phyloP scores from a whole-genome alignment of 2,797 vertebrate genomes.

The Crocidura indochinensis region DNA sequence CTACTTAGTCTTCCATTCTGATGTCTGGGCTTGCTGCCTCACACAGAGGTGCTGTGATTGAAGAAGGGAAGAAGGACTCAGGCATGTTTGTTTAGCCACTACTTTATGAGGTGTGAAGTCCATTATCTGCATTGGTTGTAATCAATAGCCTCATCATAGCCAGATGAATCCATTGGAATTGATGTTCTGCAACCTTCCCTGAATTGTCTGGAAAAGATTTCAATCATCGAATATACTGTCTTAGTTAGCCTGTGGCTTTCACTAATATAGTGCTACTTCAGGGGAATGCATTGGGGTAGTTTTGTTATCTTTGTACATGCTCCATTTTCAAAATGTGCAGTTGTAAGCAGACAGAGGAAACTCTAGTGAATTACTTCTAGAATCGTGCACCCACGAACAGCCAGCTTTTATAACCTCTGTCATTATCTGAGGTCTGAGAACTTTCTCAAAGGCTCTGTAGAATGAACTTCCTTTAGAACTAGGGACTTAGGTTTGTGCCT shows the following conservation, averaged over 20 bases:
- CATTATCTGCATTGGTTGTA: constrained; percentile 84
- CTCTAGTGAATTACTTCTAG: constrained; percentile 47
- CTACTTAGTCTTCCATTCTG: neutral
- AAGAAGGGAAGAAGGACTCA: constrained; percentile 20
- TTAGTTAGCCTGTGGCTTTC: constrained; percentile 69
- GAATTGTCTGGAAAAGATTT: constrained; percentile 66
- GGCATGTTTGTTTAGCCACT: constrained; percentile 62
- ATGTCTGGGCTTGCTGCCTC: neutral
- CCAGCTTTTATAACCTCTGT: constrained; percentile 20
- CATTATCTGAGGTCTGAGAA: neutral
- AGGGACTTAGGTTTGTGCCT: neutral
- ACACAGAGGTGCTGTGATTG: neutral
- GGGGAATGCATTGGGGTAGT: constrained; percentile 70
- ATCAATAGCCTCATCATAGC: constrained; percentile 76
- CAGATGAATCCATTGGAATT: constrained; percentile 79
- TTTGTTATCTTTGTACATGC: constrained; percentile 72
- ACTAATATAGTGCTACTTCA: constrained; percentile 63
- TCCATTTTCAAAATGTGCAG: constrained; percentile 73
- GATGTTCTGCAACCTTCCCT: constrained; percentile 75
- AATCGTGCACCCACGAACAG: constrained; percentile 27
- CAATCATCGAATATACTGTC: constrained; percentile 66
- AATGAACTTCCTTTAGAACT: constrained; percentile 25
- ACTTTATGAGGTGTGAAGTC: constrained; percentile 76
- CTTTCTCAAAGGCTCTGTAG: neutral
- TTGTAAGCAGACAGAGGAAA: constrained; percentile 42